Conservation (phyloP, 1,140 invertebrate species). For the Lordiphosa collinella region DNA sequence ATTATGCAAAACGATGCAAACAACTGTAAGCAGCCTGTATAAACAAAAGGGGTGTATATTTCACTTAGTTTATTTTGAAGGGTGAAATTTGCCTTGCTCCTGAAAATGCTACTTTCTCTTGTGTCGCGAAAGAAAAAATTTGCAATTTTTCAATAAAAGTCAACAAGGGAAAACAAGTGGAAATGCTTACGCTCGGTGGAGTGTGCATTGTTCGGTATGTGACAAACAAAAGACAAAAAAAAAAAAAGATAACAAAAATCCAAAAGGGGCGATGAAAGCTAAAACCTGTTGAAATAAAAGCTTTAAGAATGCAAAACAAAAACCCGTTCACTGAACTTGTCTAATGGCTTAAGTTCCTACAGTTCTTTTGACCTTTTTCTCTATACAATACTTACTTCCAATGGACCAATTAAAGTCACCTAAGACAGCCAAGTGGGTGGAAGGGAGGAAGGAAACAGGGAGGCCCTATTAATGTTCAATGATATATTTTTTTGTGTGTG, state of each 20-base stretch:
- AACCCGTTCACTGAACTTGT: conserved; percentile 5
- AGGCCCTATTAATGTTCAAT: too few relatives aligned
- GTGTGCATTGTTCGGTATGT: conserved; percentile 19
- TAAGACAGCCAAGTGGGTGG: too few relatives aligned
- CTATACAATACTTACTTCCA: too few relatives aligned
- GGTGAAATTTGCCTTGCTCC: conserved; percentile 8
- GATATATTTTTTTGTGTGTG: too few relatives aligned
- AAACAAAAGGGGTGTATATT: too few relatives aligned
- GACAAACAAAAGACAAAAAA: conserved; percentile 2
- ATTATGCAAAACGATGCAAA: too few relatives aligned
- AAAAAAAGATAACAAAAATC: conserved; percentile 5
- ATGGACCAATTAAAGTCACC: too few relatives aligned
- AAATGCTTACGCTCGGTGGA: conserved; percentile 45
- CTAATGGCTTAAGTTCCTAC: conserved; percentile 1
- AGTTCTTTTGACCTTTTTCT: conserved; percentile 4
- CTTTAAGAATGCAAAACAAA: conserved; percentile 1
- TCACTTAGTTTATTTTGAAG: not conserved
- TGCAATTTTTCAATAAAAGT: conserved; percentile 56
- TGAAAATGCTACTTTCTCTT: conserved; percentile 1
- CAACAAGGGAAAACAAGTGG: conserved; percentile 47
- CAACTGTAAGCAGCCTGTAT: too few relatives aligned
- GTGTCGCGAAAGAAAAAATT: conserved; percentile 22
- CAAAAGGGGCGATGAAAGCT: not conserved
- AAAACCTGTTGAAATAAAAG: conserved; percentile 17
- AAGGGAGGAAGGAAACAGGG: too few relatives aligned